These are phyloP conservation scores for Petrocephalus schoutedeni DNA, from an alignment of 2,797 vertebrate genomes.

Conservation along the genomic window DNA sequence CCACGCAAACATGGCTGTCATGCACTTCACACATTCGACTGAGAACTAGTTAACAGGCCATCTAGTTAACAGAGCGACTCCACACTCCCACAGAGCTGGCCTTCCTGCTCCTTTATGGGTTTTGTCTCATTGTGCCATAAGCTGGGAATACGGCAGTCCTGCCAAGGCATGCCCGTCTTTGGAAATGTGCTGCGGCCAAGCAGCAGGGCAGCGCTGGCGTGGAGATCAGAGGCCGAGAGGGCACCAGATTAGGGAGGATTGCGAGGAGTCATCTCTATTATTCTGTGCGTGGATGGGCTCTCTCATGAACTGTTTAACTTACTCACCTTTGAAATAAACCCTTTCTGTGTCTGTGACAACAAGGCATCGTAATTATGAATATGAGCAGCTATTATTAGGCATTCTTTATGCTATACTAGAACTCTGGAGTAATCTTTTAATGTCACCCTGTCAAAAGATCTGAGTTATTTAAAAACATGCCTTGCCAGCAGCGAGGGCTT, in stretches of 20 bases:
- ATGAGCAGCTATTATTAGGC: not conserved
- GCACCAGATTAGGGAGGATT: slow-evolving; percentile 44
- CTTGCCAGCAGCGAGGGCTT: not conserved
- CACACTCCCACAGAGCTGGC: slow-evolving; percentile 32
- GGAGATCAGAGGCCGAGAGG: slow-evolving; percentile 39
- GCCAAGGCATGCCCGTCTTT: not conserved
- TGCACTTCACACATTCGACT: not conserved
- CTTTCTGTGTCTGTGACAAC: slow-evolving; percentile 40
- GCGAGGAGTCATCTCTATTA: slow-evolving; percentile 29
- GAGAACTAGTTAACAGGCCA: not conserved
- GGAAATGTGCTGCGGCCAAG: not conserved
- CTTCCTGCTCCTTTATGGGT: not conserved
- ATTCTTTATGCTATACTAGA: not conserved
- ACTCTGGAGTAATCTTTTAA: not conserved
- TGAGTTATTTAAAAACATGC: not conserved
- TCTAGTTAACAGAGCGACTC: slow-evolving; percentile 27
- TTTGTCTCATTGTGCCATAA: slow-evolving; percentile 28
- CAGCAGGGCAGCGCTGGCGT: slow-evolving; percentile 24
- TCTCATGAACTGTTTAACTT: slow-evolving; percentile 22
- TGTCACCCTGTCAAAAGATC: not conserved
- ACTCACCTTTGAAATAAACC: slow-evolving; percentile 38
- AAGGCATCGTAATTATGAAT: not conserved
- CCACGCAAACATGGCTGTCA: not conserved
- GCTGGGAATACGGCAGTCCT: slow-evolving; percentile 18
- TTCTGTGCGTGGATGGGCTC: slow-evolving; percentile 38